phyloP scores from a whole-genome alignment of 2,797 vertebrate species.

The Channallabes apus region DNA sequence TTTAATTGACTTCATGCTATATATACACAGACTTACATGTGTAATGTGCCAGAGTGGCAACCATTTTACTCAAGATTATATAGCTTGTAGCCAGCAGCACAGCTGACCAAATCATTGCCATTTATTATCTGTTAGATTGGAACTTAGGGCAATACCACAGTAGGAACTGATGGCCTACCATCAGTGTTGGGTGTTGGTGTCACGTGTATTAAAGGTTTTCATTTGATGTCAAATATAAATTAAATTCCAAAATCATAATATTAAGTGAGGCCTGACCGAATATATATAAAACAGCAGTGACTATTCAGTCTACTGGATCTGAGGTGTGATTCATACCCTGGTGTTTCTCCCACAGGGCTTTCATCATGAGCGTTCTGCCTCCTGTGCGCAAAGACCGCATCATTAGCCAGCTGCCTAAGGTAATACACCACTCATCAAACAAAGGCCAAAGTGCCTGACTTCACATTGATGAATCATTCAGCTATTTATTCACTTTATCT shows the following conservation, averaged over 20 bases:
- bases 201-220: not conserved
- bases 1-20: too few species aligned
- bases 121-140: too few species aligned
- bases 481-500: not conserved
- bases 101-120: too few species aligned
- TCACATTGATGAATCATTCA: not conserved
- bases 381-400: conserved; percentile 89
- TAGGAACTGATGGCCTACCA: too few species aligned
- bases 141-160: too few species aligned
- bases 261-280: not conserved
- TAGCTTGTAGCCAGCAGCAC: too few species aligned
- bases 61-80: too few species aligned
- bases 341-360: conserved; percentile 62
- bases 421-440: conserved; percentile 46
- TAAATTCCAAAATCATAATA: not conserved
- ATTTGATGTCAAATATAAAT: not conserved
- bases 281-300: not conserved
- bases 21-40: too few species aligned
- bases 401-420: conserved; percentile 82
- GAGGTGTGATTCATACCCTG: conserved; percentile 35
- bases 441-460: not conserved
- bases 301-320: not conserved
- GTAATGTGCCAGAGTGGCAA: too few species aligned
- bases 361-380: conserved; percentile 86
- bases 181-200: too few species aligned